Evolutionary conservation across 1,140 invertebrate species (phyloP).

Genomic region (Ditylenchus dipsaci): DNA sequence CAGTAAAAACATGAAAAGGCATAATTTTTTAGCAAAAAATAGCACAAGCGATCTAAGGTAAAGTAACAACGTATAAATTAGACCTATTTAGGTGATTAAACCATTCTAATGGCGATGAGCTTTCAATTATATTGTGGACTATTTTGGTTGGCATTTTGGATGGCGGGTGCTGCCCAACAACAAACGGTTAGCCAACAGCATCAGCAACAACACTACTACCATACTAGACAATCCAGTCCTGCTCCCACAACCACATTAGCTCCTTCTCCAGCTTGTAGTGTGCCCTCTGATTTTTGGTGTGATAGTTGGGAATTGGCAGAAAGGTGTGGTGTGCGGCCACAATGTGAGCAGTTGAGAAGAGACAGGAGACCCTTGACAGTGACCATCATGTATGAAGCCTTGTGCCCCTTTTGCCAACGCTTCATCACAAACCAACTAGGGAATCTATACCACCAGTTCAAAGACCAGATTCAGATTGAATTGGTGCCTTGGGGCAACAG

Average conservation of each 20-base stretch:
- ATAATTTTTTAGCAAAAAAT: too few species aligned
- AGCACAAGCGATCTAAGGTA: not conserved
- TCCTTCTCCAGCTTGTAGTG: constrained; percentile 32
- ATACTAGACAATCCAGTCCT: not conserved
- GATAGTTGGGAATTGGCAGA: constrained; percentile 49
- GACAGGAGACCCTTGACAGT: constrained; percentile 44
- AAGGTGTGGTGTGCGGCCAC: constrained; percentile 48
- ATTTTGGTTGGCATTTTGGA: too few species aligned
- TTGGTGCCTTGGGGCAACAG: constrained; percentile 54
- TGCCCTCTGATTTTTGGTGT: constrained; percentile 51
- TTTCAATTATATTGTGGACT: too few species aligned
- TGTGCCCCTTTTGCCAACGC: constrained; percentile 57
- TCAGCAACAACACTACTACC: not conserved
- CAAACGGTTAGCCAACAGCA: not conserved
- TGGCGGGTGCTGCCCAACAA: not conserved
- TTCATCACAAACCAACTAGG: constrained; percentile 55
- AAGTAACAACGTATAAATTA: not conserved
- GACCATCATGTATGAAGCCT: constrained; percentile 55
- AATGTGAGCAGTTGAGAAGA: constrained; percentile 48
- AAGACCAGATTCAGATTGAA: constrained; percentile 47
- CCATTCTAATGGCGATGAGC: too few species aligned
- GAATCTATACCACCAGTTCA: constrained; percentile 44
- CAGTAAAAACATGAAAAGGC: too few species aligned
- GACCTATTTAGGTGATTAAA: not conserved
- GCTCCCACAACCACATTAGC: not conserved